These are phyloP conservation scores for Phrynosoma blainvillii DNA, from an alignment of 2,113 vertebrate genomes.

Conservation along the genomic window DNA sequence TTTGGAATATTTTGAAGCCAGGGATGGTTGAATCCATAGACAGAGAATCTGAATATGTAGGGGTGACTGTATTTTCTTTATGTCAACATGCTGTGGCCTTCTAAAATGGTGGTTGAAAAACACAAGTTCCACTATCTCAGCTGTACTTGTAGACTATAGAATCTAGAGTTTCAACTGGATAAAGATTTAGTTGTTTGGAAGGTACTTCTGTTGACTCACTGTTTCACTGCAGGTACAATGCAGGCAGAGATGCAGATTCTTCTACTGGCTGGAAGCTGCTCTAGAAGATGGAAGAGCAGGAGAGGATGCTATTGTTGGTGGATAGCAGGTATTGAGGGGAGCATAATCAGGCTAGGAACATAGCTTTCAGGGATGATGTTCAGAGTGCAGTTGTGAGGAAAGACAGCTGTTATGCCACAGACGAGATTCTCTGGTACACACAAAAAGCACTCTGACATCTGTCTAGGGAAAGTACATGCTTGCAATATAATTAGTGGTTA, in stretches of 20 bases:
- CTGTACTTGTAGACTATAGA: neutral
- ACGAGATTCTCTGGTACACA: neutral
- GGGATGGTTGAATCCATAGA: too few species aligned
- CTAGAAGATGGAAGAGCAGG: conserved; percentile 4
- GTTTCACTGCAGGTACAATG: conserved; percentile 3
- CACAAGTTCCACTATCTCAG: neutral
- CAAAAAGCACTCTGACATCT: conserved; percentile 4
- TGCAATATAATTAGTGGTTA: conserved; percentile 21
- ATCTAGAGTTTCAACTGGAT: neutral
- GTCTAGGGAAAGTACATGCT: neutral
- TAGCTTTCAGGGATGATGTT: neutral
- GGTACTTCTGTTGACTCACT: conserved; percentile 51
- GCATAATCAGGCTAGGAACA: neutral
- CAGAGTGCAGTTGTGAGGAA: neutral
- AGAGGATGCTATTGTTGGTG: neutral
- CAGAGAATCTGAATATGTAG: too few species aligned
- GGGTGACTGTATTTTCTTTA: neutral
- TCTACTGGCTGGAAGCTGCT: neutral
- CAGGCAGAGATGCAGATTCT: conserved; percentile 4
- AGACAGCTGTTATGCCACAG: neutral
- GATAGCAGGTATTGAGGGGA: neutral
- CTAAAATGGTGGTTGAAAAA: neutral
- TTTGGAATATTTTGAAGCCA: too few species aligned
- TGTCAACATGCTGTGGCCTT: neutral
- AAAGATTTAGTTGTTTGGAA: conserved; percentile 18